Base-by-base conservation (phyloP, 2,888 invertebrate species). In the Apomyelois bistriatella region DNA sequence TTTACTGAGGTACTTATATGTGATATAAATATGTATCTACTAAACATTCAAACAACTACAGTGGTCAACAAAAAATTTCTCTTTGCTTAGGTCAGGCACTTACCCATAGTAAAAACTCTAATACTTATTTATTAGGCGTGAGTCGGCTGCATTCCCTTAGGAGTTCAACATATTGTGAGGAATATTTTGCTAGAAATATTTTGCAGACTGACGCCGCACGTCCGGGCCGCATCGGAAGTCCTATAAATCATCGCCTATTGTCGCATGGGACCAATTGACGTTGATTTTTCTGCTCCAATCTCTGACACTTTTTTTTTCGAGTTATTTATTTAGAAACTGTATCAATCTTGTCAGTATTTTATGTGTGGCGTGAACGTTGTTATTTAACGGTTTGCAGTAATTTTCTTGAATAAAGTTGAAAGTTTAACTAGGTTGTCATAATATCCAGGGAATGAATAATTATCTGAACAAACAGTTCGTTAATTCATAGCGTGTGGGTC, bases 221-320 rank as follows among this genome's bases (percentile, higher is more conserved):
- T 68, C 75, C 76, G 76, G 72, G 62, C 57, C 65, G 72, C 72
- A 69, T 46, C 68, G 76, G 72, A 74, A 74, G 72, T 67, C 73
- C 75, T 70, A 87, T 87, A 86, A 82, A 85, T 86, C 85, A 83
- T 85, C 70, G 72, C 61, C 71, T 72, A 76, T 81, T 82, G 81
- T 81, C 81, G 69, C 73, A 58, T 57, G 70, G 69, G 73, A 66
- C 76, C 84, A 81, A 84, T 85, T 78, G 80, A 76, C 78, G 77
- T 72, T 76, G 79, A 82, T 81, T 81, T 80, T 81, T 83, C 72
- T 75, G 68, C 63, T 62, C 55, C 64, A 57, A 58, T 53, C 56
- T 58, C 60, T 59, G 47, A 53, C 55, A 62, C 58, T 61, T 56
- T 59, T 58, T 59, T 49, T 52, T 42, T 46, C 28, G 32, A 17